These are phyloP conservation scores for Mythimna impura DNA, from an alignment of 2,888 invertebrate genomes.

Conservation along the genomic window DNA sequence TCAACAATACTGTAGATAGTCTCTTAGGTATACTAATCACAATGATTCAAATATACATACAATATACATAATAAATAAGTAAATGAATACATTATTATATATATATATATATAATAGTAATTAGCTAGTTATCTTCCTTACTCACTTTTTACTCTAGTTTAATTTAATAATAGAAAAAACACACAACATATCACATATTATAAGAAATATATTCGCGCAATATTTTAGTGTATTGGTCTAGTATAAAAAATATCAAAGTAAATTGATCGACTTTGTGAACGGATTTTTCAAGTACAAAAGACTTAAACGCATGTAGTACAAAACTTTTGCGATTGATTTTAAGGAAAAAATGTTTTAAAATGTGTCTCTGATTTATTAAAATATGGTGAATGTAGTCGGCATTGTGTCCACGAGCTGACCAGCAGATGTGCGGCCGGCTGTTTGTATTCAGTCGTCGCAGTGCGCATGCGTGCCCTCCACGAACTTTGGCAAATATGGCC, in stretches of 20 bases:
- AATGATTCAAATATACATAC: too few relatives aligned
- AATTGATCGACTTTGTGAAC: not conserved
- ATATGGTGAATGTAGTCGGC: conserved; percentile 69
- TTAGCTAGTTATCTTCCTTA: too few relatives aligned
- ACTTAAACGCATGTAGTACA: conserved; percentile 52
- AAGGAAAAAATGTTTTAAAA: not conserved
- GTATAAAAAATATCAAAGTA: not conserved
- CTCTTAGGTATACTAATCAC: too few relatives aligned
- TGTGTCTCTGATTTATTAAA: conserved; percentile 26
- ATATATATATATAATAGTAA: too few relatives aligned
- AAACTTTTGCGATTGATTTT: not conserved
- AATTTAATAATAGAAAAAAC: too few relatives aligned
- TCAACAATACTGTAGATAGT: too few relatives aligned
- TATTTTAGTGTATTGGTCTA: not conserved
- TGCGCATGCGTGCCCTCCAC: conserved; percentile 83
- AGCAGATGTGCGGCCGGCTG: conserved; percentile 89
- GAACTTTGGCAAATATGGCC: conserved; percentile 81
- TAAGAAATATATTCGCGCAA: not conserved
- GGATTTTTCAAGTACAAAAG: conserved; percentile 51
- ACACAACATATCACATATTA: not conserved
- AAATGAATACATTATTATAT: too few relatives aligned
- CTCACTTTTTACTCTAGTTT: too few relatives aligned
- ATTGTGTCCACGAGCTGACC: conserved; percentile 90
- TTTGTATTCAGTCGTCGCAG: conserved; percentile 78
- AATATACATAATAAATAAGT: too few relatives aligned